phyloP scores from a whole-genome alignment of 1,140 invertebrate genomes.

The Pentalonia nigronervosa region DNA sequence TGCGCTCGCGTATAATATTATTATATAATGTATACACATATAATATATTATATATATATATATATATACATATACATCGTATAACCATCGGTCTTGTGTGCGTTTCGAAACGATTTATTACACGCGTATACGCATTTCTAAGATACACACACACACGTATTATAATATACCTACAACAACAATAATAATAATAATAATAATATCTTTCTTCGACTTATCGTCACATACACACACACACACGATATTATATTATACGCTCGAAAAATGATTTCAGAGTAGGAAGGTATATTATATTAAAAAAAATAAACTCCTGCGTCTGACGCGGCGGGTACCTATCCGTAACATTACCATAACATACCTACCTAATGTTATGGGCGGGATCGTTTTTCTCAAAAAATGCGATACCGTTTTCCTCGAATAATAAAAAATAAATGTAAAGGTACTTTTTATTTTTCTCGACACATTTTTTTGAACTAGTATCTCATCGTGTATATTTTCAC shows the following conservation, averaged over 20 bases:
- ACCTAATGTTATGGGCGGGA: not conserved
- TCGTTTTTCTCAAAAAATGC: not conserved
- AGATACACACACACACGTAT: not conserved
- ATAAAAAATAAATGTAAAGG: no score
- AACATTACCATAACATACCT: not conserved
- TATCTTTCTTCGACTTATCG: slow-evolving; percentile 9
- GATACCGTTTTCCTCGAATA: not conserved
- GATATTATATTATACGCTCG: not conserved
- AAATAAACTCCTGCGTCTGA: not conserved
- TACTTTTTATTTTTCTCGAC: not conserved
- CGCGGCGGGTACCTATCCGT: not conserved
- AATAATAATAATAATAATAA: slow-evolving; percentile 3
- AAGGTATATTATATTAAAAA: not conserved
- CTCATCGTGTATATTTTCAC: no score
- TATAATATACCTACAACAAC: not conserved
- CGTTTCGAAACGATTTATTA: slow-evolving; percentile 23
- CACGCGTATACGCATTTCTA: not conserved
- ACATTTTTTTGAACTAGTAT: no score
- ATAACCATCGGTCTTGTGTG: not conserved
- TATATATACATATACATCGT: not conserved
- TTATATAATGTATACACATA: no score
- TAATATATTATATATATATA: not conserved
- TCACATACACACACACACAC: not conserved
- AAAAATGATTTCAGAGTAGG: not conserved
- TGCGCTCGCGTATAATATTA: slow-evolving; percentile 10